Evolutionary conservation across 2,797 vertebrate genomes (phyloP).

Genomic region (Pterois miles): DNA sequence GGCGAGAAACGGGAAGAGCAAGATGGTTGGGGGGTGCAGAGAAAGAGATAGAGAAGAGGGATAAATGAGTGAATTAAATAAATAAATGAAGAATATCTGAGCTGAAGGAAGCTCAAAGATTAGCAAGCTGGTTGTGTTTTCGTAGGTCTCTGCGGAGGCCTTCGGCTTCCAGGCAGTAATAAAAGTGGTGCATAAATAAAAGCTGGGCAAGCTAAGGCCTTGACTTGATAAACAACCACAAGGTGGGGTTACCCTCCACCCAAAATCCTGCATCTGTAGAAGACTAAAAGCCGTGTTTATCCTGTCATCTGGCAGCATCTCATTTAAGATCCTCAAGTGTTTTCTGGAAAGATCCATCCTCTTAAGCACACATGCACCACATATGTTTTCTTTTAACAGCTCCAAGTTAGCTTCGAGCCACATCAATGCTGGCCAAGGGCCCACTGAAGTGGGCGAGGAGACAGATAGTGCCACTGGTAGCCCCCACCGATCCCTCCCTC

Average conservation of each 20-base stretch:
- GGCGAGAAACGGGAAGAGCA: slow-evolving; percentile 40
- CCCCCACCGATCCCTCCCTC: background rate
- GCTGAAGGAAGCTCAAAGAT: slow-evolving; percentile 39
- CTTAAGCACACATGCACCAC: slow-evolving; percentile 27
- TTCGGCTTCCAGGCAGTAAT: background rate
- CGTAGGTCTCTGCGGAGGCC: slow-evolving; percentile 11
- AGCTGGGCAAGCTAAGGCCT: background rate
- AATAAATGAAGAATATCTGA: slow-evolving; percentile 45
- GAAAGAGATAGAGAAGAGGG: slow-evolving; percentile 20
- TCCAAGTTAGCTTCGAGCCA: slow-evolving; percentile 65
- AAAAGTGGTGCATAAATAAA: slow-evolving; percentile 2
- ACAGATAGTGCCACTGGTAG: slow-evolving; percentile 32
- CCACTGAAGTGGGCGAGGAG: slow-evolving; percentile 59
- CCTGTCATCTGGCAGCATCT: slow-evolving; percentile 38
- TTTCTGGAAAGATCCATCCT: slow-evolving; percentile 43
- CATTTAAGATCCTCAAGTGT: slow-evolving; percentile 34
- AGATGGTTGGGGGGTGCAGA: slow-evolving; percentile 20
- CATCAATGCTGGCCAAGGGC: slow-evolving; percentile 62
- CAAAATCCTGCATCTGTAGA: slow-evolving; percentile 16
- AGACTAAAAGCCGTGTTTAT: slow-evolving; percentile 33
- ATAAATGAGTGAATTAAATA: too few species aligned
- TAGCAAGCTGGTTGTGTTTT: slow-evolving; percentile 31
- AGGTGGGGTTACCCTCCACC: background rate
- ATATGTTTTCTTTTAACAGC: slow-evolving; percentile 73
- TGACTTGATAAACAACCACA: slow-evolving; percentile 1